Percentiles rank a stretch among this genome's conserved stretches.
These are phyloP conservation scores for Paralvinella palmiformis DNA, from an alignment of 1,140 invertebrate species.

Conservation along the genomic window DNA sequence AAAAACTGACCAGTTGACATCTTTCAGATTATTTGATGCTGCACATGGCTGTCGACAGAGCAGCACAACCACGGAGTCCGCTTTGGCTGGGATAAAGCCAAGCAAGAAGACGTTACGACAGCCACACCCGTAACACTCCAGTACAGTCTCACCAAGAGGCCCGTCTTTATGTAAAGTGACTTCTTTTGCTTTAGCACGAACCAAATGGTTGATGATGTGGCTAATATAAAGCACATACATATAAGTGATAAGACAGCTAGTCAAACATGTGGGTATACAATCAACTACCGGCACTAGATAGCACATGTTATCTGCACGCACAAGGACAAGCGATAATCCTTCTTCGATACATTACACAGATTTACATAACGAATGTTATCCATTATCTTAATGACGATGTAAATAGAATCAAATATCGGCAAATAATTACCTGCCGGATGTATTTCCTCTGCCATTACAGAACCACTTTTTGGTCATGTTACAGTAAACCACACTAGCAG, in stretches of 20 bases:
- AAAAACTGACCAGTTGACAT: conserved; percentile 88
- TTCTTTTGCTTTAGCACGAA: conserved; percentile 97
- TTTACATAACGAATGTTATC: no score
- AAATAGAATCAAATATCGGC: not conserved
- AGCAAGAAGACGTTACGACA: conserved; percentile 89
- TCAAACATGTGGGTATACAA: no score
- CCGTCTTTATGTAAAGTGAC: conserved; percentile 96
- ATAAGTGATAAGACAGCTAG: no score
- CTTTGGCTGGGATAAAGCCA: conserved; percentile 98
- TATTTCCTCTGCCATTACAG: conserved; percentile 97
- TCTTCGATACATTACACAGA: not conserved
- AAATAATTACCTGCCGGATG: conserved; percentile 66
- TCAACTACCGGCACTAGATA: no score
- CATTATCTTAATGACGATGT: no score
- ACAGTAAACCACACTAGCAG: conserved; percentile 94
- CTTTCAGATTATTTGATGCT: conserved; percentile 89
- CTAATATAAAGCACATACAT: no score
- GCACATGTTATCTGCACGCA: no score
- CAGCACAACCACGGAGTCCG: conserved; percentile 97
- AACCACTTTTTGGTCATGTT: conserved; percentile 99
- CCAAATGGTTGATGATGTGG: conserved; percentile 97
- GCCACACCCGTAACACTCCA: conserved; percentile 98
- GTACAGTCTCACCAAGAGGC: conserved; percentile 90
- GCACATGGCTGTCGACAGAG: conserved; percentile 97
- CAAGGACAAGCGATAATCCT: no score